Conservation (phyloP, 2,113 vertebrate species). For the Laterallus jamaicensis region DNA sequence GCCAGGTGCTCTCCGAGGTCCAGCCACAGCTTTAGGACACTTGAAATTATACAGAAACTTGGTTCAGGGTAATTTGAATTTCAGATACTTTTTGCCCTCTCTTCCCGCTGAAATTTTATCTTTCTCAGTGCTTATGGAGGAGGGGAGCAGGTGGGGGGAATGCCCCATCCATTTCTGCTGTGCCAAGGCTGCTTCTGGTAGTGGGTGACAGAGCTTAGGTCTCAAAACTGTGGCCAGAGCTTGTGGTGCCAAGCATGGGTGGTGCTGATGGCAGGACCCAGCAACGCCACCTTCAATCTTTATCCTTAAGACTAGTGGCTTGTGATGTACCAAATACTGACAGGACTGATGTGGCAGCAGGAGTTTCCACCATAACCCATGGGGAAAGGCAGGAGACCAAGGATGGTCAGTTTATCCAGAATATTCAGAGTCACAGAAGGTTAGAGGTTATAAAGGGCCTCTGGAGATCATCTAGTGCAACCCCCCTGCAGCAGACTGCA, state of each 20-base stretch:
- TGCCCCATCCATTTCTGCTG: background rate
- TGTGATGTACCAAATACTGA: background rate
- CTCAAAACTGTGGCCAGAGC: rapidly evolving
- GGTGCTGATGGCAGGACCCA: background rate
- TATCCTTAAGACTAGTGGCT: rapidly evolving
- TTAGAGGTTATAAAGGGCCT: too few species aligned
- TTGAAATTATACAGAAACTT: background rate
- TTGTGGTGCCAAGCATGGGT: rapidly evolving
- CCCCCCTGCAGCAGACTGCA: too few species aligned
- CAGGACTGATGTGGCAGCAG: background rate
- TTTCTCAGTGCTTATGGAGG: background rate
- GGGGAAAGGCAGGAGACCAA: background rate
- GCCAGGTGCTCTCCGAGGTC: background rate
- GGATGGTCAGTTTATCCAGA: background rate
- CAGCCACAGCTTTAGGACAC: background rate
- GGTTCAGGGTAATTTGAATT: background rate
- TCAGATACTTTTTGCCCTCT: background rate
- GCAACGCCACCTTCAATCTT: background rate
- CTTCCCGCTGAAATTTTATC: background rate
- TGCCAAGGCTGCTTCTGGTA: background rate
- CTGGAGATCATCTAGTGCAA: too few species aligned
- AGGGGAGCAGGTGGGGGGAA: background rate
- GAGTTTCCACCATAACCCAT: background rate
- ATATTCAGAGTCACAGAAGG: background rate
- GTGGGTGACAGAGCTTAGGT: background rate